Evolutionary conservation across 2,888 invertebrate species (phyloP).

Genomic region (Ptychoptera albimana): DNA sequence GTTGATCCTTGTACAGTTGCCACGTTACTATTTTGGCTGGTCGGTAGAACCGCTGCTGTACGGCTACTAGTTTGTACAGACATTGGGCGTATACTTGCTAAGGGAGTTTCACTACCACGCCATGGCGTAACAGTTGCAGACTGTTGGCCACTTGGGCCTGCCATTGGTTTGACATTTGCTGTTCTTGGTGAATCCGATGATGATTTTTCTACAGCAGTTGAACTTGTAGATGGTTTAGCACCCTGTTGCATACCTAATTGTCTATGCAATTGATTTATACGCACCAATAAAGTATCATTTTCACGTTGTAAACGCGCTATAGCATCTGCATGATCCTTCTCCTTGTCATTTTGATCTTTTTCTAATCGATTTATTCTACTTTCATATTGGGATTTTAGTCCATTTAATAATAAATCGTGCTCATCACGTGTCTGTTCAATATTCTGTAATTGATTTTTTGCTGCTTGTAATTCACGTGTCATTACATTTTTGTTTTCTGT

Average conservation of each 20-base stretch:
- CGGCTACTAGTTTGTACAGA: constrained; percentile 50
- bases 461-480: constrained; percentile 39
- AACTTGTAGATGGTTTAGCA: constrained; percentile 50
- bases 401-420: constrained; percentile 39
- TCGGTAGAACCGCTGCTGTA: constrained; percentile 65
- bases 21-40: constrained; percentile 40
- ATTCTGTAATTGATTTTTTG: constrained; percentile 34
- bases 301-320: constrained; percentile 36
- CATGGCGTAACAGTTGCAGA: constrained; percentile 43
- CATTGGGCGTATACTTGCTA: constrained; percentile 88
- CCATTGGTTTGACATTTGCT: constrained; percentile 90
- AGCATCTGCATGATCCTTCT: constrained; percentile 39
- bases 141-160: constrained; percentile 40
- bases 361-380: constrained; percentile 50
- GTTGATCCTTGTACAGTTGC: constrained; percentile 19
- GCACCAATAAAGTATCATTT: constrained; percentile 54
- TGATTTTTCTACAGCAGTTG: constrained; percentile 43
- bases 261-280: constrained; percentile 49
- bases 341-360: constrained; percentile 51
- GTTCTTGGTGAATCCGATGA: constrained; percentile 51
- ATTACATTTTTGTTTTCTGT: constrained; percentile 51
- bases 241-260: constrained; percentile 45
- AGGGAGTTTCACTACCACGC: constrained; percentile 64
- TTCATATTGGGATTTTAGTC: constrained; percentile 54
- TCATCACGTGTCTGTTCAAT: constrained; percentile 39